Percentiles rank a stretch among this genome's conserved stretches.
phyloP scores from a whole-genome alignment of 2,113 vertebrate species.

The Marmota flaviventris region DNA sequence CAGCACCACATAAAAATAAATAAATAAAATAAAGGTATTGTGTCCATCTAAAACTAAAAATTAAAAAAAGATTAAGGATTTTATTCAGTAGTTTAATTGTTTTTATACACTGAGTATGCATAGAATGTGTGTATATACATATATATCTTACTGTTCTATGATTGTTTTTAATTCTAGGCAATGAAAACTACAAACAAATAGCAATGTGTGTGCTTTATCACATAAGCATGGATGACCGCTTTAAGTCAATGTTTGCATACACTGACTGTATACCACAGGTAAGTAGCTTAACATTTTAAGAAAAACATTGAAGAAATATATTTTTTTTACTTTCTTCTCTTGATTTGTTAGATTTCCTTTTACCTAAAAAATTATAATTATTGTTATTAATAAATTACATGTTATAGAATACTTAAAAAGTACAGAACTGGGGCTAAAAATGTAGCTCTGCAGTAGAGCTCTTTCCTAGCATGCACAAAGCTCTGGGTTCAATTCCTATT shows the following conservation, averaged over 20 bases:
- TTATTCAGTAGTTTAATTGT: constrained; percentile 5
- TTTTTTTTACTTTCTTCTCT: background rate
- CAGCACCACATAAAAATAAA: too few species aligned
- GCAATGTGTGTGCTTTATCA: constrained; percentile 97
- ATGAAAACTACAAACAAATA: constrained; percentile 95
- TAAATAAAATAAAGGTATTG: too few species aligned
- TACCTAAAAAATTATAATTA: background rate
- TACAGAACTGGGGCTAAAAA: background rate
- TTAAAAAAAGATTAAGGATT: background rate
- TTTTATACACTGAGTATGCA: background rate
- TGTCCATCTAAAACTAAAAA: too few species aligned
- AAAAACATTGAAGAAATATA: background rate
- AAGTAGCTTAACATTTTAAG: constrained; percentile 67
- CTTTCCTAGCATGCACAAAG: background rate
- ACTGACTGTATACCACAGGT: constrained; percentile 98
- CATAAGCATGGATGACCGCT: constrained; percentile 96
- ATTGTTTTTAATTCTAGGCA: constrained; percentile 89
- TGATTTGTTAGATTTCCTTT: constrained; percentile 47
- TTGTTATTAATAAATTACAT: constrained; percentile 13
- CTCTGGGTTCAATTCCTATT: background rate
- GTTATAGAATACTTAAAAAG: background rate
- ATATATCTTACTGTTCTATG: background rate
- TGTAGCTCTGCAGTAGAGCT: too few species aligned
- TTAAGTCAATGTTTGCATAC: constrained; percentile 96
- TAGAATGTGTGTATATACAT: background rate